Evolutionary conservation across 1,140 invertebrate genomes (phyloP).

Genomic region (Drosophila santomea): DNA sequence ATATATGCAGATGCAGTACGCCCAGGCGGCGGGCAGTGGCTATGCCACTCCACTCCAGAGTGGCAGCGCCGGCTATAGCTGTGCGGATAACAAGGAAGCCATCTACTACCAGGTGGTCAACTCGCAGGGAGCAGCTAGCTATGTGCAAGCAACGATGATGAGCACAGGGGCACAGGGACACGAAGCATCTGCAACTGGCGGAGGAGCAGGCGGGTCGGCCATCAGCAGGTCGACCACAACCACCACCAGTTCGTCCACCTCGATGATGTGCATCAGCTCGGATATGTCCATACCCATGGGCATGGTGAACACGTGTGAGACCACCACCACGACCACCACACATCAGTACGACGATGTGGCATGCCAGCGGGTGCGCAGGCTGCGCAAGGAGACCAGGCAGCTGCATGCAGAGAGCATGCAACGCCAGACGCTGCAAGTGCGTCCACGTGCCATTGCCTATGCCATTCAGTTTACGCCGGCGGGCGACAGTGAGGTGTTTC

Average conservation of each 20-base stretch:
- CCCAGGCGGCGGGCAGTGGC: slow-evolving; percentile 16
- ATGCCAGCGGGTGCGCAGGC: slow-evolving; percentile 12
- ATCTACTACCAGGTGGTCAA: slow-evolving; percentile 27
- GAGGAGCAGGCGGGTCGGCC: neutral
- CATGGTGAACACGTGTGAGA: slow-evolving; percentile 48
- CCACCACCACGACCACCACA: slow-evolving; percentile 70
- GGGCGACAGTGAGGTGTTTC: slow-evolving; percentile 20
- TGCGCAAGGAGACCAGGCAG: neutral
- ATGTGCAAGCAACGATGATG: slow-evolving; percentile 23
- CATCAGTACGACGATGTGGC: slow-evolving; percentile 82
- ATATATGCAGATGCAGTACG: slow-evolving; percentile 38
- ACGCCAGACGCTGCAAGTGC: slow-evolving; percentile 44
- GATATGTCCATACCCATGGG: slow-evolving; percentile 80
- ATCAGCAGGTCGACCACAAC: slow-evolving; percentile 18
- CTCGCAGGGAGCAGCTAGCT: slow-evolving; percentile 16
- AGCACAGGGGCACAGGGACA: neutral
- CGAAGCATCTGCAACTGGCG: neutral
- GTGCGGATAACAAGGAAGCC: slow-evolving; percentile 21
- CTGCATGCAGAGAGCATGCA: neutral
- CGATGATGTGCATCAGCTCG: slow-evolving; percentile 75
- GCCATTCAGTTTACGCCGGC: slow-evolving; percentile 49
- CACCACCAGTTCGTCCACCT: slow-evolving; percentile 41
- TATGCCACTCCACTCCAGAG: slow-evolving; percentile 14
- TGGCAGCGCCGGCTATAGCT: slow-evolving; percentile 16
- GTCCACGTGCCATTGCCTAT: slow-evolving; percentile 57